Conservation (phyloP, 2,888 invertebrate species). For the Ophioninae sp. region DNA sequence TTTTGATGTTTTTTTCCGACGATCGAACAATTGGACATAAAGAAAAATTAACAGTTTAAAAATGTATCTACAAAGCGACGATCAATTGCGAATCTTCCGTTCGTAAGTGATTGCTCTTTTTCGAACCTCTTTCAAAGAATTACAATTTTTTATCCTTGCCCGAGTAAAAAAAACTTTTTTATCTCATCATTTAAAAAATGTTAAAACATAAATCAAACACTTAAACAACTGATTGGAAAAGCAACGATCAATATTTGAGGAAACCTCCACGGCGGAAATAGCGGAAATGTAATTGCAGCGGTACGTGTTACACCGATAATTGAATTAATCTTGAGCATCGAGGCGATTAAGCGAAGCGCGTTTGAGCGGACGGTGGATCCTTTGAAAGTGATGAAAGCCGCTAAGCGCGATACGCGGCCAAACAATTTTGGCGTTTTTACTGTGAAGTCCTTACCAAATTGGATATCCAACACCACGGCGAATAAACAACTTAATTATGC, state of each 20-base stretch:
- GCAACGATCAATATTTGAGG: not conserved
- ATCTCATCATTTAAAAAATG: not conserved
- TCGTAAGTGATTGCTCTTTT: no score
- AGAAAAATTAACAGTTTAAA: no score
- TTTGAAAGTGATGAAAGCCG: not conserved
- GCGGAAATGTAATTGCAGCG: not conserved
- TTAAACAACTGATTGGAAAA: not conserved
- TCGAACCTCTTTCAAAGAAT: no score
- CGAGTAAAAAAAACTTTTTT: not conserved
- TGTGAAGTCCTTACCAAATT: not conserved
- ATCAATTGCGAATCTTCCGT: no score
- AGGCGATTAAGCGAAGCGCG: not conserved
- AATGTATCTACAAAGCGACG: no score
- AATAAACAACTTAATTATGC: slow-evolving; percentile 11
- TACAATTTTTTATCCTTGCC: no score
- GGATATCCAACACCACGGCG: not conserved
- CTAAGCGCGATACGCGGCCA: not conserved
- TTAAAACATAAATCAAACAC: not conserved
- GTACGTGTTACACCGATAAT: slow-evolving; percentile 7
- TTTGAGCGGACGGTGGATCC: slow-evolving; percentile 12
- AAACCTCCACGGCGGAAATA: not conserved
- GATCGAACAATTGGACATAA: no score
- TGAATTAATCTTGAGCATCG: slow-evolving; percentile 21
- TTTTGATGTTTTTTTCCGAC: not conserved
- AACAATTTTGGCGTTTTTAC: not conserved